Evolutionary conservation across 2,113 vertebrate species (phyloP).

Genomic region (Ophiodon elongatus): DNA sequence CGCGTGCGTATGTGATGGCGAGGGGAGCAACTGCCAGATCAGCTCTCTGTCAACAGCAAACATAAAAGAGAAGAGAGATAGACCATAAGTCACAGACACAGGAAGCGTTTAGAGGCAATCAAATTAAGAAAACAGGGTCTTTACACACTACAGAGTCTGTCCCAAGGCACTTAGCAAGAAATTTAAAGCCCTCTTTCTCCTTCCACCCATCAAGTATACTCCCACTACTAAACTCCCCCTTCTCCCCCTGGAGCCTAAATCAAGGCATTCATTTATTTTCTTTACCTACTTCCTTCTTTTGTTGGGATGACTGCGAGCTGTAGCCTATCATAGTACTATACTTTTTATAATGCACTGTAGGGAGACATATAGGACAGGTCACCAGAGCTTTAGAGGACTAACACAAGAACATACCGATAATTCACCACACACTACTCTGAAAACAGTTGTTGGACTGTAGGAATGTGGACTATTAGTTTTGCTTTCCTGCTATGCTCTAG

Average conservation of each 20-base stretch:
- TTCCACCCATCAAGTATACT: conserved; percentile 36
- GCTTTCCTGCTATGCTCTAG: neutral
- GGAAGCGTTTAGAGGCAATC: conserved; percentile 80
- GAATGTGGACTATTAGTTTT: neutral
- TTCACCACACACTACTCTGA: neutral
- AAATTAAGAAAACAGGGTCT: conserved; percentile 86
- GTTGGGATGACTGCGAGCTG: neutral
- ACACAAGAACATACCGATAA: neutral
- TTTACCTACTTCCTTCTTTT: conserved; percentile 7
- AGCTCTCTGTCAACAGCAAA: conserved; percentile 95
- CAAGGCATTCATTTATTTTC: conserved; percentile 27
- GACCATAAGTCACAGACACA: conserved; percentile 78
- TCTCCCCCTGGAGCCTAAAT: conserved; percentile 34
- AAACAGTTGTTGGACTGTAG: neutral
- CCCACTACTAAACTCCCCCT: conserved; percentile 19
- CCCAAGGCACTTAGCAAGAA: conserved; percentile 72
- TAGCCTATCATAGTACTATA: neutral
- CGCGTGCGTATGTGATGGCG: conserved; percentile 97
- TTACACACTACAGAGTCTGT: conserved; percentile 73
- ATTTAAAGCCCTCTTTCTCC: conserved; percentile 74
- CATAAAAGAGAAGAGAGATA: conserved; percentile 80
- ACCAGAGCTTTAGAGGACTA: neutral
- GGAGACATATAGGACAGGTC: neutral
- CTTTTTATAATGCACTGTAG: neutral
- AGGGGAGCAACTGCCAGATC: conserved; percentile 98